Evolutionary conservation across 2,797 vertebrate species (phyloP).

Genomic region (Liasis olivaceus): DNA sequence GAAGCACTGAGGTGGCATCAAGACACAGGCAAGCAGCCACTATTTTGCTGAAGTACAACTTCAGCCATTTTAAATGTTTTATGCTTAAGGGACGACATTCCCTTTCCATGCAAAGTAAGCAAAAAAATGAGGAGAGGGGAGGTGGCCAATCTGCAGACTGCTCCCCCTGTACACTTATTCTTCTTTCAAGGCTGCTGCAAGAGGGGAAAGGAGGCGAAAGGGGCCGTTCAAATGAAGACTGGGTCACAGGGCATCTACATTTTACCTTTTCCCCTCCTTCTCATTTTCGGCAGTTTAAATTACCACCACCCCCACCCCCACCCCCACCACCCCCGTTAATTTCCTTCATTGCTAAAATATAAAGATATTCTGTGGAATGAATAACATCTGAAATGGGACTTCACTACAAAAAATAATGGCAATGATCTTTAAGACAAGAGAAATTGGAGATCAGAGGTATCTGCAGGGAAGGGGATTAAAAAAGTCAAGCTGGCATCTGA

Average conservation of each 20-base stretch:
- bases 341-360: not conserved
- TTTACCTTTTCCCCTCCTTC: not conserved
- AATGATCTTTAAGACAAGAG: too few relatives aligned
- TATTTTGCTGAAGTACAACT: constrained; percentile 56
- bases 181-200: not conserved
- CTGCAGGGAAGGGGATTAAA: too few relatives aligned
- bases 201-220: not conserved
- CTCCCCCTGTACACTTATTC: not conserved
- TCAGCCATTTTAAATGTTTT: not conserved
- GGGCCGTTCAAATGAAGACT: not conserved
- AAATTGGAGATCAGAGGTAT: too few relatives aligned
- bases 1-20: constrained; percentile 18
- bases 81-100: not conserved
- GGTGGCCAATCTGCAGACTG: not conserved
- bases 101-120: accelerated
- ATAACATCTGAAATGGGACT: not conserved
- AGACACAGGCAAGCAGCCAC: not conserved
- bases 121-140: not conserved
- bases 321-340: too few relatives aligned
- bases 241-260: too few relatives aligned
- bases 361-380: not conserved
- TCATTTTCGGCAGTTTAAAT: not conserved
- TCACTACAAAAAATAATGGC: not conserved
- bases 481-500: too few relatives aligned
- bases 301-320: not conserved